Evolutionary conservation across 2,797 vertebrate genomes (phyloP), one percentile per base, ranked within the genome.

Genomic region (Petrocephalus schoutedeni): DNA sequence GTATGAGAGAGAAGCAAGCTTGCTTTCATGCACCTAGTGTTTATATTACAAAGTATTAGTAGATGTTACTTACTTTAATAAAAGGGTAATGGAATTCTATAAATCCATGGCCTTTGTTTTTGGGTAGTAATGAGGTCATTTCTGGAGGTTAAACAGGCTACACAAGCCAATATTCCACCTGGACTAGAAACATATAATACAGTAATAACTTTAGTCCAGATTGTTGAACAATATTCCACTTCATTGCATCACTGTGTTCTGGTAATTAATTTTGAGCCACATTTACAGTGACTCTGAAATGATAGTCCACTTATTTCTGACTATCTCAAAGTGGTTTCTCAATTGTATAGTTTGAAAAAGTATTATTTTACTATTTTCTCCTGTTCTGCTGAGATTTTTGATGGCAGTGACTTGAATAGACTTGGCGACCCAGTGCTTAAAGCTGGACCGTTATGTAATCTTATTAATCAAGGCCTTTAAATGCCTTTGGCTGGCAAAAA

Each of bases 1-100:
- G 89, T 93, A 96, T 93, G 93, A 93, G 93, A 88, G 87, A 89
- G 91, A 91, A 88, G 89, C 90, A 92, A 93, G 93, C 94, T 90
- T 93, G 90, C 94, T 93, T 92, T 94, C 93, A 92, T 91, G 89
- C 93, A 92, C 92, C 92, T 92, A 93, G 92, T 93, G 93, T 94
- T 89, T 93, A 93, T 93, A 95, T 95, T 95, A 94, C 92, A 94
- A 94, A 95, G 92, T 94, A 94, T 96, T 94, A 94, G 94, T 96
- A 94, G 95, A 92, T 92, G 93, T 94, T 94, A 94, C 92, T 94
- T 95, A 93, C 90, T 92, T 94, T 94, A 95, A 95, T 95, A 95
- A 94, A 91, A 88, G 51, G 92, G 86, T 95, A 95, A 95, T 95
- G 92, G 91, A 87, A 87, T 90, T 91, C 91, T 93, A 93, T 96